phyloP scores from a whole-genome alignment of 2,113 vertebrate species.

The Gobio gobio region DNA sequence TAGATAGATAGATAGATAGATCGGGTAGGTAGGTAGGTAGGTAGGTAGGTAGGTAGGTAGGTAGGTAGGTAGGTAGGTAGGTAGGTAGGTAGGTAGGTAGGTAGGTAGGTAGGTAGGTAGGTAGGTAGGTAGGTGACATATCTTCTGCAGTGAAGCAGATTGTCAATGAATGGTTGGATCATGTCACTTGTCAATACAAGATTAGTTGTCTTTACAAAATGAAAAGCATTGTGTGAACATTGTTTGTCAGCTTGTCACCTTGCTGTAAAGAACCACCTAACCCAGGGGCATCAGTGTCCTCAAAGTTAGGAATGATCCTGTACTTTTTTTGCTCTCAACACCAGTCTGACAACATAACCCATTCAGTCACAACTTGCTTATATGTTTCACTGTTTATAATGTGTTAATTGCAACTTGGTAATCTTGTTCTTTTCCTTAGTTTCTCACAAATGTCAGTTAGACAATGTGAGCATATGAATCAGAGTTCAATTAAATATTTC shows the following conservation, averaged over 20 bases:
- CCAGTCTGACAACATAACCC: conserved; percentile 1
- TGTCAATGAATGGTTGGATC: not conserved
- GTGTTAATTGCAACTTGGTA: conserved; percentile 6
- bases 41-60: no score
- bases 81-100: no score
- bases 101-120: no score
- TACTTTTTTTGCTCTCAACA: not conserved
- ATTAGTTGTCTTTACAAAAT: not conserved
- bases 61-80: no score
- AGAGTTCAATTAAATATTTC: not conserved
- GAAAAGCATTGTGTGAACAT: conserved; percentile 5
- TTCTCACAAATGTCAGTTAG: conserved; percentile 19
- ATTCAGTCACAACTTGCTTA: conserved; percentile 27
- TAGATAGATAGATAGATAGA: no score
- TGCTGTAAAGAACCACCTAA: not conserved
- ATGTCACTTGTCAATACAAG: not conserved
- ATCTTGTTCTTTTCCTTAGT: not conserved
- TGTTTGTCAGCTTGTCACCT: not conserved
- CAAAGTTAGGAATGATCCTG: not conserved
- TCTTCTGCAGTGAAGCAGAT: not conserved
- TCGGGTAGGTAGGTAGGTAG: no score
- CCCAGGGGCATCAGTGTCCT: not conserved
- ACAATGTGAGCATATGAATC: not conserved
- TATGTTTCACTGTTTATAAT: not conserved
- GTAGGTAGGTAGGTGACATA: no score